Evolutionary conservation across 2,797 vertebrate species (phyloP).

Genomic region (Pogoniulus pusillus): DNA sequence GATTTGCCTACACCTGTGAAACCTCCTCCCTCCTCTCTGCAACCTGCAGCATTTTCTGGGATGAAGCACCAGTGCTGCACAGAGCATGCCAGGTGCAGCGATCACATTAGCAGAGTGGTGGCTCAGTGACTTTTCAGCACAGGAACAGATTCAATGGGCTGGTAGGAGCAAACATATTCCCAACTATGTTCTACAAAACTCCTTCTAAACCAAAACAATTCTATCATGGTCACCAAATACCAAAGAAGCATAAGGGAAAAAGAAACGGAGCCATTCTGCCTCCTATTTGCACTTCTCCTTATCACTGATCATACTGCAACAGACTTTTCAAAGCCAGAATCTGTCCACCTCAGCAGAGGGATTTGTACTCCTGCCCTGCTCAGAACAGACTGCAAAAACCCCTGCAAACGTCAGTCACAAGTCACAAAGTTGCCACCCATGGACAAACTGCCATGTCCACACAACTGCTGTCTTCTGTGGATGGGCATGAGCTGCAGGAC

Average conservation of each 20-base stretch:
- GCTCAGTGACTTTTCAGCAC: not conserved
- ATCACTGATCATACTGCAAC: rapidly evolving
- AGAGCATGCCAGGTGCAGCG: not conserved
- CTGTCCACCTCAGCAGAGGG: not conserved
- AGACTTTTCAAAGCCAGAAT: not conserved
- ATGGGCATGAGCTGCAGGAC: rapidly evolving
- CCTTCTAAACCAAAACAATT: not conserved
- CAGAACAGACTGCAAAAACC: not conserved
- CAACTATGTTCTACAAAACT: not conserved
- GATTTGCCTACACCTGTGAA: not conserved
- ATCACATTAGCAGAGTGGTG: not conserved
- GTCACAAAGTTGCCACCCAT: not conserved
- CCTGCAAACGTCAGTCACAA: not conserved
- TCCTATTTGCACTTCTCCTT: not conserved
- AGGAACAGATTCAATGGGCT: not conserved
- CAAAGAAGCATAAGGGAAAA: not conserved
- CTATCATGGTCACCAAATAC: not conserved
- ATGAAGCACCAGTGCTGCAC: not conserved
- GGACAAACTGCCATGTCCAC: rapidly evolving
- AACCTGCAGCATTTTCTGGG: rapidly evolving
- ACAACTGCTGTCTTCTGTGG: rapidly evolving
- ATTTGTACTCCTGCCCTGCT: not conserved
- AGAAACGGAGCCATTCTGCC: rapidly evolving
- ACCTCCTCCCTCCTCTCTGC: not conserved
- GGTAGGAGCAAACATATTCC: not conserved